Conservation (phyloP, 1,140 invertebrate genomes). For the Plodia interpunctella region DNA sequence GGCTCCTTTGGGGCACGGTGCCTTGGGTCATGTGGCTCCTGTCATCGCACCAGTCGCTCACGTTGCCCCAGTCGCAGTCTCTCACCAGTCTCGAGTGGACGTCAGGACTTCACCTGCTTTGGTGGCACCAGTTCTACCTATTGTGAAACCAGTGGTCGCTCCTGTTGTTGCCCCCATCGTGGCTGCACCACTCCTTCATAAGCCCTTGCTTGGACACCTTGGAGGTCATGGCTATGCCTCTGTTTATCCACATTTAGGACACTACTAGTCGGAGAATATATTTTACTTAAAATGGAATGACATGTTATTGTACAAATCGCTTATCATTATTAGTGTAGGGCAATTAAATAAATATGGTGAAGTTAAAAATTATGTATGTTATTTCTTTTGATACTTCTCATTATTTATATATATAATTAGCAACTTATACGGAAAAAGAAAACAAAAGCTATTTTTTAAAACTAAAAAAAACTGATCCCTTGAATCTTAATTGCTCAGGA, state of each 20-base stretch:
- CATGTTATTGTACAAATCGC: not conserved
- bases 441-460: too few relatives aligned
- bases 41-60: conserved; percentile 38
- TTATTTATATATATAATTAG: too few relatives aligned
- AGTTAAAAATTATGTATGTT: too few relatives aligned
- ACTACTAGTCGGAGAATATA: conserved; percentile 19
- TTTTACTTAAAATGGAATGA: not conserved
- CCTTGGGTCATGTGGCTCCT: conserved; percentile 27
- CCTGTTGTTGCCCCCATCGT: conserved; percentile 33
- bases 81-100: conserved; percentile 62
- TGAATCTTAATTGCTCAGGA: too few relatives aligned
- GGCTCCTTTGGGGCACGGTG: conserved; percentile 25
- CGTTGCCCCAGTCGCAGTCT: conserved; percentile 47
- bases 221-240: conserved; percentile 6
- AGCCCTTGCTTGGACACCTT: conserved; percentile 29
- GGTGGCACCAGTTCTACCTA: conserved; percentile 35
- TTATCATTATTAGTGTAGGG: not conserved
- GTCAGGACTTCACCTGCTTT: conserved; percentile 43
- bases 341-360: conserved; percentile 2
- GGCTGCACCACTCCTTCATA: conserved; percentile 33
- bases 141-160: conserved; percentile 36
- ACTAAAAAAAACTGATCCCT: too few relatives aligned
- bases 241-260: conserved; percentile 15
- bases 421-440: too few relatives aligned
- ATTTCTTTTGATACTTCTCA: too few relatives aligned